phyloP scores from a whole-genome alignment of 2,113 vertebrate species.

The Hippocampus abdominalis region DNA sequence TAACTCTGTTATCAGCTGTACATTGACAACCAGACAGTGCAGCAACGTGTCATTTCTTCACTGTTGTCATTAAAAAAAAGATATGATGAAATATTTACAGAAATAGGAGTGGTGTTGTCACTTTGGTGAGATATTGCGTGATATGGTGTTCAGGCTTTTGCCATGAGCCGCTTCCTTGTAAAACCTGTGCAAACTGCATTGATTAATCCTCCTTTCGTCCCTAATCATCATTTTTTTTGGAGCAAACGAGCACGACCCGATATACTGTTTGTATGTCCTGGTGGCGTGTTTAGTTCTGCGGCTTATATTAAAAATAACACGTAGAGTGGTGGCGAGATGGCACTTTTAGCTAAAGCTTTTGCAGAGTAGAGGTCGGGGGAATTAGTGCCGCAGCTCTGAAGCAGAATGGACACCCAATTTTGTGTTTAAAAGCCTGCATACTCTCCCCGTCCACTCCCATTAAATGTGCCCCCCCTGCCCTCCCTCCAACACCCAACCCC shows the following conservation, averaged over 20 bases:
- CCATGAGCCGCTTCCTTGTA: conserved; percentile 19
- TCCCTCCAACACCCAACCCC: too few species aligned
- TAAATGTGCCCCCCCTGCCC: neutral
- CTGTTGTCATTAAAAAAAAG: neutral
- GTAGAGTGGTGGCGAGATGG: conserved; percentile 18
- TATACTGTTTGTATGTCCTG: conserved; percentile 16
- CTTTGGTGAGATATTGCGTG: too few species aligned
- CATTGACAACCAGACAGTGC: neutral
- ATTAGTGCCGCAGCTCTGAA: conserved; percentile 36
- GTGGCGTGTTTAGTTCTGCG: conserved; percentile 48
- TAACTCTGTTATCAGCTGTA: too few species aligned
- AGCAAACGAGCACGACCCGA: conserved; percentile 38
- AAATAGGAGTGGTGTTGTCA: too few species aligned
- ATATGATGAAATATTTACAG: neutral
- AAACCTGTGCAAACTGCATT: conserved; percentile 38
- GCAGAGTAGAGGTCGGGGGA: conserved; percentile 41
- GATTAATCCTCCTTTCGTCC: conserved; percentile 39
- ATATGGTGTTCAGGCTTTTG: neutral
- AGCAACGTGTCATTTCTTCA: conserved; percentile 13
- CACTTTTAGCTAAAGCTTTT: conserved; percentile 20
- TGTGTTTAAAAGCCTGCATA: conserved; percentile 26
- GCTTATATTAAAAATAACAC: conserved; percentile 39
- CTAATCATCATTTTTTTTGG: conserved; percentile 39
- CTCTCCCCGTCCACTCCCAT: neutral
- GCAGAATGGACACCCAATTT: conserved; percentile 36